Evolutionary conservation across 1,140 invertebrate species (phyloP), one percentile per base, ranked within the genome.

Genomic region (Drosophila trapezifrons): DNA sequence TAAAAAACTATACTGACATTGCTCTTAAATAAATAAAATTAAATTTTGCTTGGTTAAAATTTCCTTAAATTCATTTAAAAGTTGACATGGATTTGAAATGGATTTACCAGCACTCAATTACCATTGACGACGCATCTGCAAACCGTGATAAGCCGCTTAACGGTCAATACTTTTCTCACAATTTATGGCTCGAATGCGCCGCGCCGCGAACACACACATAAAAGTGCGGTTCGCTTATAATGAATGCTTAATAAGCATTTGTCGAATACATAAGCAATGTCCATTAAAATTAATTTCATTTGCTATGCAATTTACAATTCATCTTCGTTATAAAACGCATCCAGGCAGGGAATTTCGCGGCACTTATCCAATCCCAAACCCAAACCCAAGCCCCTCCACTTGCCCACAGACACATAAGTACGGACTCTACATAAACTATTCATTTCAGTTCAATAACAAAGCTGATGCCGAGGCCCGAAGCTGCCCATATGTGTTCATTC

Each of bases 101-200:
- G 74, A 76, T 76, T 76, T 58, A 66, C 18, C 52, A 35, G 40
- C 62, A 76, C 60, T 76, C 40, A 76, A 76, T 67, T 76, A 67
- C 60, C 72, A 58, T 58, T 17, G 46, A 38, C 38, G 56, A 60
- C 49, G 51, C 54, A 69, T 69, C 57, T 62, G 49, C 27, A 46
- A 70, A 55, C 43, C 43, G 57, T 37, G 47, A 62, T 86, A 84
- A 84, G 82, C 82, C 55, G 78, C 81, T 84, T 84, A 85, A 70
- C 58, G 47, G 77, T 40, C 57, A 35, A 67, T 76, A 84, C 58
- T 60, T 64, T 78, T 60, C 56, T 54, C 74, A 73, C 63, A 76
- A 76, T 76, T 76, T 67, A 71, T 71, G 69, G 42, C 65, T 47
- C 67, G 32, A 18, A 32, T 38, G 49, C 12, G 40, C 32, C 8